These are phyloP conservation scores for Perca schrenkii DNA, from an alignment of 2,113 vertebrate genomes.

Conservation along the genomic window DNA sequence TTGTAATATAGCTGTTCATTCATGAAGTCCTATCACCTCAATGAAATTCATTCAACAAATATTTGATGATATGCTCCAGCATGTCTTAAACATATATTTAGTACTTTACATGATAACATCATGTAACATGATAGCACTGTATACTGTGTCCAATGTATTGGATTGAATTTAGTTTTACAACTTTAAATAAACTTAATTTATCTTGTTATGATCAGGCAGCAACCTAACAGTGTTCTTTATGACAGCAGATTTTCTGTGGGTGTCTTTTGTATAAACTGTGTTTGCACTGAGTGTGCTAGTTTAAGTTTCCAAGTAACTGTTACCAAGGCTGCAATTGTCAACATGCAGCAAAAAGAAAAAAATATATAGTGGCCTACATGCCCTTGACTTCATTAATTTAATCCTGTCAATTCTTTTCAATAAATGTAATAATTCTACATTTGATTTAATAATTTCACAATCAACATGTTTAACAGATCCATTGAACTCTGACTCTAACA, in stretches of 20 bases:
- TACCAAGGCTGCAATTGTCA: slow-evolving; percentile 50
- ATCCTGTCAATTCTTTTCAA: not conserved
- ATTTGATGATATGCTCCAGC: not conserved
- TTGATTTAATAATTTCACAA: not conserved
- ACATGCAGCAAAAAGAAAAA: slow-evolving; percentile 1
- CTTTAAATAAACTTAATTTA: not conserved
- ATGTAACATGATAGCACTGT: not conserved
- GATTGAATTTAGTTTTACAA: not conserved
- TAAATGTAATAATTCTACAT: not conserved
- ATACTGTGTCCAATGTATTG: not conserved
- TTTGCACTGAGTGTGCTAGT: slow-evolving; percentile 21
- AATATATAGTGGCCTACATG: not conserved
- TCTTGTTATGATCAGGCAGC: not conserved
- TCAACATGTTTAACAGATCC: not conserved
- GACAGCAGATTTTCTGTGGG: not conserved
- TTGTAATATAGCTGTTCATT: slow-evolving; percentile 61
- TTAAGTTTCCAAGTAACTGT: slow-evolving; percentile 69
- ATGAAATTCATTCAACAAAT: slow-evolving; percentile 65
- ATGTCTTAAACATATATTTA: not conserved
- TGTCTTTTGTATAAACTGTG: slow-evolving; percentile 25
- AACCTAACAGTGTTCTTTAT: not conserved
- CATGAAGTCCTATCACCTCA: slow-evolving; percentile 47
- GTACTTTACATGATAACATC: not conserved
- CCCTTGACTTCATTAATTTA: not conserved
- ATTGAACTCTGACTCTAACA: not conserved